A percentile compares a stretch with the other conserved stretches of the same genome.
Conservation (phyloP, 2,888 invertebrate species). For the Pterostichus madidus region DNA sequence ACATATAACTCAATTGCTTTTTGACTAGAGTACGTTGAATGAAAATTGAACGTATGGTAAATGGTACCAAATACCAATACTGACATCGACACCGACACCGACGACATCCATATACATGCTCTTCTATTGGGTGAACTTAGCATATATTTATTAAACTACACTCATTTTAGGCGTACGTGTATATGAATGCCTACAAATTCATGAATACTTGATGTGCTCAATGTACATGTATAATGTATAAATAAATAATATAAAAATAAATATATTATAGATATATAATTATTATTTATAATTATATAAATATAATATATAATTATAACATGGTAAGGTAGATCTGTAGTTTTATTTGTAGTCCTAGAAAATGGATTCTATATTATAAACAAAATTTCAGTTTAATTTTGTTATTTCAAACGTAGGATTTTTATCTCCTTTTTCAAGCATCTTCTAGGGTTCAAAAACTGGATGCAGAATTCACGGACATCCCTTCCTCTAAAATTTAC, state of each 20-base stretch:
- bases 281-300: conserved; percentile 46
- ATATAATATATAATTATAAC: conserved; percentile 47
- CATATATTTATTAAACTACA: conserved; percentile 11
- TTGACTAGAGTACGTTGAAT: conserved; percentile 63
- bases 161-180: conserved; percentile 9
- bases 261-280: conserved; percentile 47
- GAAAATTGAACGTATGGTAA: conserved; percentile 49
- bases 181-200: conserved; percentile 44
- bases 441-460: too few relatives aligned
- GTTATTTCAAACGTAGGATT: too few relatives aligned
- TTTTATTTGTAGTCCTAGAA: background rate
- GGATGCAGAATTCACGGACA: too few relatives aligned
- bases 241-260: conserved; percentile 48
- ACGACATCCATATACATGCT: conserved; percentile 39
- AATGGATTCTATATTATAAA: too few relatives aligned
- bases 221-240: conserved; percentile 65
- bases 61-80: too few relatives aligned
- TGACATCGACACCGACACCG: background rate
- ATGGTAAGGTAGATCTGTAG: background rate
- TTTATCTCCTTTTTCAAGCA: too few relatives aligned
- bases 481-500: too few relatives aligned
- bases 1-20: conserved; percentile 62
- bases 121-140: conserved; percentile 17
- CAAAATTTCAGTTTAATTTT: too few relatives aligned
- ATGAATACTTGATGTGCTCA: conserved; percentile 65